Conservation (phyloP, 1,140 invertebrate species). For the Riptortus pedestris region DNA sequence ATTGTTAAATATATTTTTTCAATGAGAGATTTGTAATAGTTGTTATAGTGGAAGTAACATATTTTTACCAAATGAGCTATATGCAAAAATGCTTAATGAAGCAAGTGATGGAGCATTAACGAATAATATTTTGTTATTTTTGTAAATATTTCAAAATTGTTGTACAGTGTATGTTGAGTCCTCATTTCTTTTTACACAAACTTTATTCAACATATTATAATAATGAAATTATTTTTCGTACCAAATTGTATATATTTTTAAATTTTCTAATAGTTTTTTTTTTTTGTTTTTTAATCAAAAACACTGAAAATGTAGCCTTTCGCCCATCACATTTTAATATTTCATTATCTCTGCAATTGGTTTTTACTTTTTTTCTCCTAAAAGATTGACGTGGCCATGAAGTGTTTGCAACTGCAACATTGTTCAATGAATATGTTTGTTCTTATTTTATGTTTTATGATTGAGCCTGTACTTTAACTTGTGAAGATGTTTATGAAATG, state of each 20-base stretch:
- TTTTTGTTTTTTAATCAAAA: background rate
- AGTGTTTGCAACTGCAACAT: background rate
- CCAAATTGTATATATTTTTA: background rate
- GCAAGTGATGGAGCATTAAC: background rate
- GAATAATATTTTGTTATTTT: background rate
- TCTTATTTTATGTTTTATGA: background rate
- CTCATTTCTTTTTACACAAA: too few species aligned
- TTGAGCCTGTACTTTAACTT: background rate
- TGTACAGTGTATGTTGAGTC: background rate
- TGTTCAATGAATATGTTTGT: background rate
- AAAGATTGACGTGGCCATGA: conserved; percentile 4
- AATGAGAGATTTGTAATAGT: background rate
- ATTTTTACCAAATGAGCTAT: background rate
- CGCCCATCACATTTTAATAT: background rate
- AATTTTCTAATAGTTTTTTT: conserved; percentile 1
- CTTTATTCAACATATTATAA: too few species aligned
- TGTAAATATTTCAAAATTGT: background rate
- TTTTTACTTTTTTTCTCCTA: background rate
- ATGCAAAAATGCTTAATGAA: background rate
- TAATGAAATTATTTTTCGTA: too few species aligned
- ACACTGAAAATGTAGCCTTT: too few species aligned
- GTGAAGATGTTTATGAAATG: background rate
- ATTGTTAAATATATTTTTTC: conserved; percentile 14
- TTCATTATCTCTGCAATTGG: conserved; percentile 15
- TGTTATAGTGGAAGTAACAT: background rate